A percentile compares a stretch with the other conserved stretches of the same genome.
These are phyloP conservation scores for Argyra leucocephala DNA, from an alignment of 2,888 invertebrate species.

Conservation along the genomic window DNA sequence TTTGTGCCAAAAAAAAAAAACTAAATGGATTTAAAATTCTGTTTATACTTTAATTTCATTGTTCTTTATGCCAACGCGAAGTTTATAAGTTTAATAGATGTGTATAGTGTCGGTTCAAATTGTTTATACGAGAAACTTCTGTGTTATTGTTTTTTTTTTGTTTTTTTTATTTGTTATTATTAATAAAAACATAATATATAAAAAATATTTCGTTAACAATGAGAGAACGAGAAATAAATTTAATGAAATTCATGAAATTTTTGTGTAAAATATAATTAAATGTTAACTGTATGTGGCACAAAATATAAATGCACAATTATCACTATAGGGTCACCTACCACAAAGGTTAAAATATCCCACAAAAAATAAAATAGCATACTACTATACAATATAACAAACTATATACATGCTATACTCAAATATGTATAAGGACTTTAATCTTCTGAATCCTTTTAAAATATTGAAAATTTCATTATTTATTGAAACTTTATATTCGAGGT, in stretches of 20 bases:
- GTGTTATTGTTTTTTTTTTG: constrained; percentile 14
- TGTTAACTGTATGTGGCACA: constrained; percentile 11
- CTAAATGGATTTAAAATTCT: too few species aligned
- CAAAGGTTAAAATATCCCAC: too few species aligned
- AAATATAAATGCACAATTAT: background rate
- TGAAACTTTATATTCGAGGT: too few species aligned
- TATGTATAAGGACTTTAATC: too few species aligned
- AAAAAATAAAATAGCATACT: too few species aligned
- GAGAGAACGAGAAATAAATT: constrained; percentile 29
- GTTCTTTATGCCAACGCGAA: too few species aligned
- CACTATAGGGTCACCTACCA: background rate
- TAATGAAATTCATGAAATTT: constrained; percentile 38
- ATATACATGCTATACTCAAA: too few species aligned
- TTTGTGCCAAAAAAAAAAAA: too few species aligned
- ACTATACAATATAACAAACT: too few species aligned
- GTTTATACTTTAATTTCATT: too few species aligned
- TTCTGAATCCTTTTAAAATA: too few species aligned
- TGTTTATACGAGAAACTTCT: constrained; percentile 1
- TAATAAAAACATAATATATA: background rate
- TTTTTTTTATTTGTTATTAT: background rate
- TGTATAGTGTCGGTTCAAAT: background rate
- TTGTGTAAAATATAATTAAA: constrained; percentile 38
- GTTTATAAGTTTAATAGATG: background rate
- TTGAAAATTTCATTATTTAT: too few species aligned
- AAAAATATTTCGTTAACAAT: background rate